A percentile compares a stretch with the other conserved stretches of the same genome.
Evolutionary conservation across 2,888 invertebrate genomes (phyloP).

Genomic region (Boloria selene): DNA sequence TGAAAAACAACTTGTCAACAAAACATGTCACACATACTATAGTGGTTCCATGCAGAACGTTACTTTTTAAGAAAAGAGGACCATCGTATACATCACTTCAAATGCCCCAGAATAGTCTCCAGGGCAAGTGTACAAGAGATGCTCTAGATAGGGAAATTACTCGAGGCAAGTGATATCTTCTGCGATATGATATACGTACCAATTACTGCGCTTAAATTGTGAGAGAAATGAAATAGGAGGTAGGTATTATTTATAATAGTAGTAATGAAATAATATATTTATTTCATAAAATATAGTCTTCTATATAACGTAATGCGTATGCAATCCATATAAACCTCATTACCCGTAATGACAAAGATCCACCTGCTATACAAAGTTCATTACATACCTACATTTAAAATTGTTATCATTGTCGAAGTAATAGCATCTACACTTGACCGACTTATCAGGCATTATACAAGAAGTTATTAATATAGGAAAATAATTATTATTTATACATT

Average conservation of each 20-base stretch:
- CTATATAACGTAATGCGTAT: too few species aligned
- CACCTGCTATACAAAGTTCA: too few species aligned
- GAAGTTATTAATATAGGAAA: constrained; percentile 17
- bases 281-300: too few species aligned
- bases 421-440: constrained; percentile 25
- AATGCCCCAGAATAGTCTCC: constrained; percentile 20
- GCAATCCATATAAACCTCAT: too few species aligned
- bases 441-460: constrained; percentile 6
- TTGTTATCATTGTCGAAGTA: background rate
- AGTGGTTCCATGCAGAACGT: background rate
- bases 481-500: constrained; percentile 27
- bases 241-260: background rate
- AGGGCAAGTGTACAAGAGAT: constrained; percentile 19
- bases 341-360: too few species aligned
- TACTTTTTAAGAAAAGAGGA: background rate
- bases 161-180: constrained; percentile 19
- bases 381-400: too few species aligned
- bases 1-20: too few species aligned
- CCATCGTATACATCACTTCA: constrained; percentile 7
- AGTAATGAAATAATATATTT: constrained; percentile 6
- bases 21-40: too few species aligned
- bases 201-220: constrained; percentile 7
- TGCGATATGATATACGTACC: constrained; percentile 15
- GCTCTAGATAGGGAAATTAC: constrained; percentile 20
- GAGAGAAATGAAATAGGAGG: constrained; percentile 10